These are phyloP conservation scores for Dioctria linearis DNA, from an alignment of 2,888 invertebrate genomes.

Conservation along the genomic window DNA sequence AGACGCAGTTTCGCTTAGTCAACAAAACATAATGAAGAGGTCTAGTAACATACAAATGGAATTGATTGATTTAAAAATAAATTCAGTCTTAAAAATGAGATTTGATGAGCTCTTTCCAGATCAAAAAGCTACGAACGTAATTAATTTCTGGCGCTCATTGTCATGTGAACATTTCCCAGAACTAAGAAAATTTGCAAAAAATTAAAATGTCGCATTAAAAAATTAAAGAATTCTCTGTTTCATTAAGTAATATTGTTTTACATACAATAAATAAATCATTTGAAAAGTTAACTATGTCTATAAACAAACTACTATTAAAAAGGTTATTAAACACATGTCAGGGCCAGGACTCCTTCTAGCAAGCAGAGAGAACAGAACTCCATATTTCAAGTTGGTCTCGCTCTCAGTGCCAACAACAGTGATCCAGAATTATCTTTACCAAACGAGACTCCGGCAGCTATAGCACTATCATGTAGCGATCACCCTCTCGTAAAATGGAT, in stretches of 20 bases:
- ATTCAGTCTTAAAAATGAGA: background rate
- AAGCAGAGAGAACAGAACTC: constrained; percentile 9
- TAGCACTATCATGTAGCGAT: background rate
- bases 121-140: background rate
- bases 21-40: background rate
- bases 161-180: background rate
- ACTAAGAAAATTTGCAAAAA: constrained; percentile 1
- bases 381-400: constrained; percentile 14
- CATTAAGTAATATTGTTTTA: background rate
- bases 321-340: background rate
- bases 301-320: background rate
- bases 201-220: background rate
- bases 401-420: constrained; percentile 14
- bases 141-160: background rate
- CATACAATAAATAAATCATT: constrained; percentile 10
- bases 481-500: background rate
- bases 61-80: background rate
- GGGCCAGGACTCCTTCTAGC: background rate
- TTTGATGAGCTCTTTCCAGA: background rate
- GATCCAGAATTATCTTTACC: background rate
- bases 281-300: constrained; percentile 3
- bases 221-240: background rate
- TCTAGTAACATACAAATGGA: background rate
- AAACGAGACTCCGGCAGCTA: background rate
- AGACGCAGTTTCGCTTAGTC: background rate